Evolutionary conservation across 2,888 invertebrate species (phyloP).

Genomic region (Xanthia togata): DNA sequence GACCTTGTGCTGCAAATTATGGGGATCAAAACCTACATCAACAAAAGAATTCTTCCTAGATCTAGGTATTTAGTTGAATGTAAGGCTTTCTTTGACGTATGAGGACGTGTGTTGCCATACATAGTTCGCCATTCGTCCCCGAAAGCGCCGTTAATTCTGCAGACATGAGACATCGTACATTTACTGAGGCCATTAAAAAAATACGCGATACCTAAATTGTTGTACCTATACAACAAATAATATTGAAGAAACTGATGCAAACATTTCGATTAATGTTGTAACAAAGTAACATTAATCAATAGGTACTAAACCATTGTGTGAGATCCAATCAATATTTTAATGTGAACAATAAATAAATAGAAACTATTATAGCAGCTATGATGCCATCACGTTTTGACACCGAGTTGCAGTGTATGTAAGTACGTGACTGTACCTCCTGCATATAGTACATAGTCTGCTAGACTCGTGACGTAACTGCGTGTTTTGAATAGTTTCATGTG

Average conservation of each 20-base stretch:
- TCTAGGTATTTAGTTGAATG: background rate
- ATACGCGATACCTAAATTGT: too few species aligned
- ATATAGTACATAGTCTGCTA: background rate
- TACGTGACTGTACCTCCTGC: constrained; percentile 48
- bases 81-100: background rate
- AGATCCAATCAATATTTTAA: constrained; percentile 37
- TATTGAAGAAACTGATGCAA: constrained; percentile 12
- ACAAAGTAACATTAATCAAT: constrained; percentile 25
- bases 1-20: constrained; percentile 33
- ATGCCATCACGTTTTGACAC: constrained; percentile 51
- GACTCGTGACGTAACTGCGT: constrained; percentile 48
- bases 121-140: background rate
- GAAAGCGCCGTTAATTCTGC: background rate
- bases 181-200: background rate
- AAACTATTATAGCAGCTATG: constrained; percentile 25
- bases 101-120: background rate
- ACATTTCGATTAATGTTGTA: background rate
- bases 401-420: constrained; percentile 15
- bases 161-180: background rate
- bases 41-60: background rate
- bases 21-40: background rate
- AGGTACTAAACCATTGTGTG: constrained; percentile 17
- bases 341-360: constrained; percentile 34
- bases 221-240: background rate
- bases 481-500: constrained; percentile 42